A percentile compares a stretch with the other conserved stretches of the same genome.
Conservation (phyloP, 2,888 invertebrate genomes). For the Apantesis nais region DNA sequence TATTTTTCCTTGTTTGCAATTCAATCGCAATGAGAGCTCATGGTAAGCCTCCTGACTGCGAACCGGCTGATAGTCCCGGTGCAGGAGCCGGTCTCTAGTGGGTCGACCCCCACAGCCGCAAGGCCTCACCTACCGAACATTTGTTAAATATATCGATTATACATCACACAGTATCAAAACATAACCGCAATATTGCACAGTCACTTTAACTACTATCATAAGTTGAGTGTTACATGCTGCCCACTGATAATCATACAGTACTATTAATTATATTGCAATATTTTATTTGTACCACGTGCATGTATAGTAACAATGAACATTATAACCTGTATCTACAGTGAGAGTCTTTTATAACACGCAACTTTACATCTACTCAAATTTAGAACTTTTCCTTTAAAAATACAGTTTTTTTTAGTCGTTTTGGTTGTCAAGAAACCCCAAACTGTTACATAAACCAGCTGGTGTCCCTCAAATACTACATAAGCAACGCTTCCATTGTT, state of each 20-base stretch:
- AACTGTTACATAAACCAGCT: not conserved
- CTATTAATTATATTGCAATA: not conserved
- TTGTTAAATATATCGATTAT: not conserved
- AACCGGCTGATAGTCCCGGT: no score
- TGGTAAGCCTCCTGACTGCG: no score
- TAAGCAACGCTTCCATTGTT: not conserved
- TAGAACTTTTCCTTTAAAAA: not conserved
- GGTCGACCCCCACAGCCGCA: not conserved
- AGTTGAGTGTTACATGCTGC: not conserved
- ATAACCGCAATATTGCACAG: not conserved
- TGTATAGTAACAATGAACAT: not conserved
- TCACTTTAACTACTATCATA: not conserved
- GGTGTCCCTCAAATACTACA: not conserved
- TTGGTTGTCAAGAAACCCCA: not conserved
- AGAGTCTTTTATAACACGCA: no score
- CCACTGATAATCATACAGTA: not conserved
- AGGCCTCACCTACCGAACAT: not conserved
- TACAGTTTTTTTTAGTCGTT: not conserved
- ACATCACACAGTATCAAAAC: not conserved
- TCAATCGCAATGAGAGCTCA: no score
- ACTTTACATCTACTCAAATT: not conserved
- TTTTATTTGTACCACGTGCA: not conserved
- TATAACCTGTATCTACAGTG: not conserved
- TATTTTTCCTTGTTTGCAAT: no score
- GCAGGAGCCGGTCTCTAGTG: not conserved